Base-by-base conservation (phyloP, 2,888 invertebrate species). In the Eubasilissa splendida region DNA sequence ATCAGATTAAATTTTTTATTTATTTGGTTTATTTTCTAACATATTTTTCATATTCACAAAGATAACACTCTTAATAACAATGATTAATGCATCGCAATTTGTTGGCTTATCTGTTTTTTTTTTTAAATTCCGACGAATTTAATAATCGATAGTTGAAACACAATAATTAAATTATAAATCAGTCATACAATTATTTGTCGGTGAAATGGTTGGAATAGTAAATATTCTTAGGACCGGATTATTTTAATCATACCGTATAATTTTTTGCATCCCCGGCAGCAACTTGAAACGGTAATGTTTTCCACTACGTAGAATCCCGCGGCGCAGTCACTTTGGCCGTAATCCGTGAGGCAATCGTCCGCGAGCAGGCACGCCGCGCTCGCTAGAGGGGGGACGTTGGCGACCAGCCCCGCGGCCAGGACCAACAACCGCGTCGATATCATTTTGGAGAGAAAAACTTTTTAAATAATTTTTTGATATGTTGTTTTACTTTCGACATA, bases 221-320 rank as follows among this genome's bases (percentile, higher is more conserved):
- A 7, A 42, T 42, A 42, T 42, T 42, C 3, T 3, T 4, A 42
- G n/a, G 56, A 56, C 4, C 4, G 42, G 42, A 42, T 4, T 4
- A 4, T 3, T 3, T 42, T 42, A 42, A 42, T 42, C 42, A 42
- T 52, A 70, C 70, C 70, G 54, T 31, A 22, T 70, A 84, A 84
- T 3, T 77, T 60, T 42, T 83, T 85, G 85, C 91, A 91, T 52
- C 87, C 87, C 12, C 91, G 91, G 85, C 91, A 91, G 84, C 91
- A 91, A 14, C 87, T 88, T 79, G 85, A 86, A 84, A 90, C 86
- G 58, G 84, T 85, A 9, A 84, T 82, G 78, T 88, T 87, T 33
- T 87, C 87, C 59, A 85, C 85, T 77, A 89, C 84, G 14, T 86
- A 85, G 71, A 87, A 83, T 14, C 86, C 86, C 1, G 84, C 82